Conservation (phyloP, 2,888 invertebrate genomes). For the Nephrotoma appendiculata region DNA sequence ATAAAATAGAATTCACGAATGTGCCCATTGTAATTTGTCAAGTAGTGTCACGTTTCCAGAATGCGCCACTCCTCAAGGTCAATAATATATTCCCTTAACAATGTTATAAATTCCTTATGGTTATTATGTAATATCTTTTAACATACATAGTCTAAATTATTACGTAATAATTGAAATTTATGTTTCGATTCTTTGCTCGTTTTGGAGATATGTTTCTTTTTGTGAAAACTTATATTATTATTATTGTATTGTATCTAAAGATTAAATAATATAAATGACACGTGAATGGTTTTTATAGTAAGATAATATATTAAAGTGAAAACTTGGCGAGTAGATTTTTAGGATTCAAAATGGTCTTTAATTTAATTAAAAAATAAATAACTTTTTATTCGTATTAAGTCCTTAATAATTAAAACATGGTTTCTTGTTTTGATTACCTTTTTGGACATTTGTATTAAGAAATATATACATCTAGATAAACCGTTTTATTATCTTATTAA, state of each 20-base stretch:
- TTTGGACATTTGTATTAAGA: background rate
- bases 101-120: background rate
- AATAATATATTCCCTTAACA: background rate
- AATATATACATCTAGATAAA: background rate
- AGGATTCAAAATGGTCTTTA: background rate
- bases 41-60: background rate
- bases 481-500: background rate
- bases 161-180: background rate
- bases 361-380: background rate
- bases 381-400: background rate
- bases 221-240: background rate
- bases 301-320: background rate
- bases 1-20: background rate
- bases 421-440: background rate
- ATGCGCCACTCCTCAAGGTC: background rate
- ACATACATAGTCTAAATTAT: background rate
- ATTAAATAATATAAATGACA: background rate
- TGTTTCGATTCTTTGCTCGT: background rate
- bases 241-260: background rate
- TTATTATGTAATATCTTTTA: background rate
- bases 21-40: background rate
- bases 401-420: background rate
- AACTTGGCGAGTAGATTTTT: background rate
- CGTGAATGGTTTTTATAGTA: background rate
- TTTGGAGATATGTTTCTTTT: background rate